A percentile compares a stretch with the other conserved stretches of the same genome.
Evolutionary conservation across 1,140 invertebrate genomes (phyloP).

Genomic region (Copidosoma floridanum): DNA sequence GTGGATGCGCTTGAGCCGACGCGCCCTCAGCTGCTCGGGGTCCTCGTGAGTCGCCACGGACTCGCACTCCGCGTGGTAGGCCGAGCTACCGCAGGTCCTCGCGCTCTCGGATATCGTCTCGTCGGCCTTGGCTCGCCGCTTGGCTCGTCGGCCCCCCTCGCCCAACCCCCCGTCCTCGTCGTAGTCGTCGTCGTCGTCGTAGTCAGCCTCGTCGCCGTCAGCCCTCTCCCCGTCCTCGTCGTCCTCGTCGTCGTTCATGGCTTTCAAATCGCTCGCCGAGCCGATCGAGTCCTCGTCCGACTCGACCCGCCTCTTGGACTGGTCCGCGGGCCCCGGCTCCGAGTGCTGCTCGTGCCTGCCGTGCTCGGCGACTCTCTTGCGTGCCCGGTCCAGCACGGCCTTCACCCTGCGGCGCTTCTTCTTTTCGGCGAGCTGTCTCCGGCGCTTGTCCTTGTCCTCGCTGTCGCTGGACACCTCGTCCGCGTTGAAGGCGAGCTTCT

Average conservation of each 20-base stretch:
- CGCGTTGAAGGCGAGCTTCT: constrained; percentile 65
- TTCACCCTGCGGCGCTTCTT: constrained; percentile 45
- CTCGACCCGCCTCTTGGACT: constrained; percentile 41
- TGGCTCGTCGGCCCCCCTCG: constrained; percentile 41
- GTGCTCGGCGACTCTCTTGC: constrained; percentile 26
- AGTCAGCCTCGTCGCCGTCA: constrained; percentile 39
- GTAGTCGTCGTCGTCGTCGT: constrained; percentile 47
- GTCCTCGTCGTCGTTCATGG: constrained; percentile 61
- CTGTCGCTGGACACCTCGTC: constrained; percentile 65
- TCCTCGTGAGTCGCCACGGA: constrained; percentile 67
- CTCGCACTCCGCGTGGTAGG: constrained; percentile 72
- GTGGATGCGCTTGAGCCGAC: constrained; percentile 23
- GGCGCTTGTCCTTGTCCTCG: constrained; percentile 52
- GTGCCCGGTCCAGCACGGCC: constrained; percentile 42
- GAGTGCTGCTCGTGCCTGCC: constrained; percentile 3
- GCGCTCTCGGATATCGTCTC: constrained; percentile 69
- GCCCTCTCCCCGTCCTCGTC: too few species aligned
- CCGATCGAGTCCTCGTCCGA: constrained; percentile 73
- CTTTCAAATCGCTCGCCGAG: constrained; percentile 70
- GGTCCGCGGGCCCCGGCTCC: neutral
- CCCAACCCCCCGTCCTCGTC: constrained; percentile 60
- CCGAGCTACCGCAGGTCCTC: constrained; percentile 67
- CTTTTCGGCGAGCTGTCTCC: constrained; percentile 44
- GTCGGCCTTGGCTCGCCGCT: constrained; percentile 49
- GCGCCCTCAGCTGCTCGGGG: constrained; percentile 58